Conservation (phyloP, 2,888 invertebrate species). For the Pantelozetes paolii region DNA sequence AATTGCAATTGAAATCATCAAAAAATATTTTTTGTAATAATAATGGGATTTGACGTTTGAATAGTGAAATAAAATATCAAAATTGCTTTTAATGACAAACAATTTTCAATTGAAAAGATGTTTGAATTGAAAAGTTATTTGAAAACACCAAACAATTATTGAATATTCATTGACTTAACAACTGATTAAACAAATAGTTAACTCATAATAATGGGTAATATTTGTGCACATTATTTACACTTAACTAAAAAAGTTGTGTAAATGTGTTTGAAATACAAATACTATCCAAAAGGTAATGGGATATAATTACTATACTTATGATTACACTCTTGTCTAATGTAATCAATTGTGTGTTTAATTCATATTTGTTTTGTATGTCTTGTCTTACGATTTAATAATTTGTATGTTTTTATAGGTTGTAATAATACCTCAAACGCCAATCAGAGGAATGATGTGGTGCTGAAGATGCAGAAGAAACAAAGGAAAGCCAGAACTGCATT, state of each 20-base stretch:
- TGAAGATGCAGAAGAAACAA: constrained; percentile 69
- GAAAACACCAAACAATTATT: constrained; percentile 7
- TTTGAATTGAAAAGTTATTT: neutral
- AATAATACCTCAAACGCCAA: constrained; percentile 23
- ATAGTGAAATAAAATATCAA: neutral
- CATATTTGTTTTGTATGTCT: neutral
- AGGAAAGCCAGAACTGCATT: constrained; percentile 96
- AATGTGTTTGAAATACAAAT: neutral
- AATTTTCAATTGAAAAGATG: neutral
- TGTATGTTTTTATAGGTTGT: constrained; percentile 2
- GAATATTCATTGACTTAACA: neutral
- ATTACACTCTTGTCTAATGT: neutral
- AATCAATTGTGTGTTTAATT: neutral
- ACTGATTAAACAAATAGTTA: constrained; percentile 25
- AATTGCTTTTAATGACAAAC: neutral
- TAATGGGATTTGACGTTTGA: neutral
- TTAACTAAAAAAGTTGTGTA: neutral
- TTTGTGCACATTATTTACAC: constrained; percentile 26
- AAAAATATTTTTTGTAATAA: neutral
- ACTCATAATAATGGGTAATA: neutral
- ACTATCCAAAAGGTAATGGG: neutral
- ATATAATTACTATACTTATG: neutral
- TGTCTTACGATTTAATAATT: neutral
- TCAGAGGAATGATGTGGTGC: constrained; percentile 34
- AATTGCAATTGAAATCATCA: neutral